These are phyloP conservation scores for Elegia similella DNA, from an alignment of 2,888 invertebrate genomes.

Conservation along the genomic window DNA sequence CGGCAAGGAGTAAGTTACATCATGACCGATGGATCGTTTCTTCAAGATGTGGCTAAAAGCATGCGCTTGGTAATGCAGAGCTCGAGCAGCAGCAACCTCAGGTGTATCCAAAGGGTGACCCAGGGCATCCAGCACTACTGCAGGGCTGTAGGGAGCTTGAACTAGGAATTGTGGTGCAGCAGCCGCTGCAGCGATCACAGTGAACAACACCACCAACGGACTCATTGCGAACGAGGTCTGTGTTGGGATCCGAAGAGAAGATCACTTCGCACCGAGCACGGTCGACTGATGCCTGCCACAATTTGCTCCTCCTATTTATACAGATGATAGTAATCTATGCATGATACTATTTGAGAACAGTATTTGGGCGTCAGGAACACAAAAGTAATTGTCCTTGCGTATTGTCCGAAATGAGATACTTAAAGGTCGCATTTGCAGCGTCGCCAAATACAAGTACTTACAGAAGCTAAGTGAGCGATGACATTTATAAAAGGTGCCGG, in stretches of 20 bases:
- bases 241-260: constrained; percentile 46
- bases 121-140: constrained; percentile 35
- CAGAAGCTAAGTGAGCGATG: constrained; percentile 38
- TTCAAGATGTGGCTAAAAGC: constrained; percentile 31
- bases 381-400: constrained; percentile 55
- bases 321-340: constrained; percentile 50
- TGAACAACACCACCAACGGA: constrained; percentile 69
- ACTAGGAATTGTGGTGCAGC: constrained; percentile 43
- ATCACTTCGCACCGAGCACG: constrained; percentile 58
- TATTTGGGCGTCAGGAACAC: constrained; percentile 48
- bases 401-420: constrained; percentile 45
- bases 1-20: constrained; percentile 40
- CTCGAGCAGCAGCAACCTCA: constrained; percentile 35
- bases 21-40: constrained; percentile 47
- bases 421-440: constrained; percentile 36
- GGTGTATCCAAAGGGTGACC: constrained; percentile 40
- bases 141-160: constrained; percentile 23
- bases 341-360: constrained; percentile 37
- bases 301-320: constrained; percentile 60
- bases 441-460: constrained; percentile 24
- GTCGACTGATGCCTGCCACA: constrained; percentile 52
- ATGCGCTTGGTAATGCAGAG: constrained; percentile 37
- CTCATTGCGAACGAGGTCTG: constrained; percentile 68
- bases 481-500: constrained; percentile 41
- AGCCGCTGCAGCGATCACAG: constrained; percentile 47